Evolutionary conservation across 37 sponge, comb jelly and placozoan species (phyloP), one percentile per base, ranked within the genome.

Genomic region (Agelas oroides): DNA sequence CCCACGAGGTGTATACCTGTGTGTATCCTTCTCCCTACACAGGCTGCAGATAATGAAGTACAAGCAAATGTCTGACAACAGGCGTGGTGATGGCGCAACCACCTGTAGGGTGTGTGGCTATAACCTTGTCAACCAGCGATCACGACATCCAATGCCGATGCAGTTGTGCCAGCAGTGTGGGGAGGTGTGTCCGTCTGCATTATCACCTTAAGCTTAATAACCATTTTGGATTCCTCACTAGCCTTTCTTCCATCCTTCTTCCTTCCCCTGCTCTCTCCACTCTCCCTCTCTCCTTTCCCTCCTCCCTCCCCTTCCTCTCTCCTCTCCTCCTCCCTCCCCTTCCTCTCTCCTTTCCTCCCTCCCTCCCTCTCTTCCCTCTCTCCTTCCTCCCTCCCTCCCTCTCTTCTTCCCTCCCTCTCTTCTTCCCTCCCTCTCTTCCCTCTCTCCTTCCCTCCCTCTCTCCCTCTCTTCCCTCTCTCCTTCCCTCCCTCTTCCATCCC

Each of bases 31-130:
- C 16, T 32, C 30, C 53, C 25, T 39, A n/a, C 31, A 12, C 59
- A 87, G 88, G 23, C 5, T 80, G 13, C 34, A 57, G 76, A 75
- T 75, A 68, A 52, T 87, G 41, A 74, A 87, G 65, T 76, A 79
- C 40, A 52, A 87, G 24, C 82, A 80, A 37, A 46, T 75, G 68
- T 21, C 23, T 0, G 24, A 63, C 1, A 75, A 53, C 23, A 57
- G 60, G 66, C 76, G 81, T 25, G 88, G 88, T 16, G 58, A 87
- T 67, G 88, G 88, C 5, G 28, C 35, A 30, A 20, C 76, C 25
- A 39, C 88, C 23, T 87, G 88, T 35, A 30, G 70, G 8, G 62
- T 87, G 13, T 87, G 88, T 65, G 75, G 75, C 66, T 46, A 39
- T 68, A 76, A 87, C 67, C 66, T 87, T 21, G 25, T 20, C 38